Evolutionary conservation across 2,113 vertebrate species (phyloP).

Genomic region (Phrynocephalus versicolor): DNA sequence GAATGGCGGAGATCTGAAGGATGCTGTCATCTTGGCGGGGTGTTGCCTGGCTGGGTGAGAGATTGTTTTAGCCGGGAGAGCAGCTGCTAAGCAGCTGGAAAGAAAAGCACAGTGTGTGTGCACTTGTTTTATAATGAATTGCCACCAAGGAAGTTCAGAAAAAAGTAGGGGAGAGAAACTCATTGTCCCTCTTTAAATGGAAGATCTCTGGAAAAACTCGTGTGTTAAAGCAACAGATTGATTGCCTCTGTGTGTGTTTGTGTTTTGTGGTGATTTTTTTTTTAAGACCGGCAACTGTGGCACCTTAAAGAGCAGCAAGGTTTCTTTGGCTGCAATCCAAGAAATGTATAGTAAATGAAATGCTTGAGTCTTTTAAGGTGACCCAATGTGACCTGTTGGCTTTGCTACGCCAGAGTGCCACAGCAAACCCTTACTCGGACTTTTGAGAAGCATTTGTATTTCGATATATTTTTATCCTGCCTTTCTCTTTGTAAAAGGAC

Average conservation of each 20-base stretch:
- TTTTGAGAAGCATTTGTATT: no score
- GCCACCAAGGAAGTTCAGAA: constrained; percentile 7
- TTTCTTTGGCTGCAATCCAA: no score
- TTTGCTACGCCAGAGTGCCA: no score
- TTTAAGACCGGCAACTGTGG: no score
- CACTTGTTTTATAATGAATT: not conserved
- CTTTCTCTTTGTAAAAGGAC: no score
- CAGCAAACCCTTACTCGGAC: no score
- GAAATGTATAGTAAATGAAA: no score
- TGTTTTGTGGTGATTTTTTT: no score
- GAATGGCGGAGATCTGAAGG: not conserved
- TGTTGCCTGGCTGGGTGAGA: not conserved
- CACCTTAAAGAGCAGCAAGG: no score
- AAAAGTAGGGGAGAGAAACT: not conserved
- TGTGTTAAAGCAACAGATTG: not conserved
- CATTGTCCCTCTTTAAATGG: not conserved
- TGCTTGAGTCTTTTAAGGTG: no score
- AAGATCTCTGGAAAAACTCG: not conserved
- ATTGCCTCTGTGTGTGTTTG: not conserved
- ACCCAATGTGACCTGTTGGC: no score
- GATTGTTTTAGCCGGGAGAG: not conserved
- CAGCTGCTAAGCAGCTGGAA: not conserved
- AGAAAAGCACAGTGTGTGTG: not conserved
- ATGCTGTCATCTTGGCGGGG: not conserved
- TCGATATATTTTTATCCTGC: no score